Base-by-base conservation (phyloP, 64 coral and sea anemone species). In the Pocillopora damicornis region DNA sequence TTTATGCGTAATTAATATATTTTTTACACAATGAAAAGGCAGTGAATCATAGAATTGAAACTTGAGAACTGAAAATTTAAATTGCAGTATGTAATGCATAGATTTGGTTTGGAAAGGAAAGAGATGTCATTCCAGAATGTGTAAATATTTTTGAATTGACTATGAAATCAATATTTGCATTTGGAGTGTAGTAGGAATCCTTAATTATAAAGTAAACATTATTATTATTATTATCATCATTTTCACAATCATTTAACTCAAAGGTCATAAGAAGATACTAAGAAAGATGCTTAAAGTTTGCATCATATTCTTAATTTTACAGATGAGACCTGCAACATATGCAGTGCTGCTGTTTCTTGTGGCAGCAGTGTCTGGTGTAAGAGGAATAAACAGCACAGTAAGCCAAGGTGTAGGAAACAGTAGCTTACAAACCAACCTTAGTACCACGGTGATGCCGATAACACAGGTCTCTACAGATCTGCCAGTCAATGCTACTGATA, bases 201-300 rank as follows among this genome's bases (percentile, higher is more conserved):
- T 30, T 30, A 30, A 30, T 30, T 30, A 30, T 30, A 51, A 51
- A 51, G 7, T 4, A 51, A 51, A 51, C 69, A n/a, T 86, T 60
- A 17, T 86, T 65, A 20, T 30, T 11, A 86, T 51, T 11, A 60
- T 30, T 30, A 30, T 30, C 30, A 30, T 30, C 30, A 30, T 30
- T 30, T 30, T 30, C 30, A 30, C 0, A 30, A 30, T 30, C 30
- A 30, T 30, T 30, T 30, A n/a, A 77, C 61, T 13, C 63, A 22
- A 16, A 23, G 11, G 58, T 38, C 69, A 58, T 92, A 95, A 87
- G 91, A 88, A 78, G 18, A 57, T 20, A 11, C 56, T 2, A 72
- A 73, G 75, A 22, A 74, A 87, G 17, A 16, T 65, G 36, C 75
- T 60, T 30, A 62, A 88, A 60, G 85, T 83, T 0, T 30, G 0